These are phyloP conservation scores for Acropora tenuis DNA, from an alignment of 64 coral and sea anemone species.

Conservation along the genomic window DNA sequence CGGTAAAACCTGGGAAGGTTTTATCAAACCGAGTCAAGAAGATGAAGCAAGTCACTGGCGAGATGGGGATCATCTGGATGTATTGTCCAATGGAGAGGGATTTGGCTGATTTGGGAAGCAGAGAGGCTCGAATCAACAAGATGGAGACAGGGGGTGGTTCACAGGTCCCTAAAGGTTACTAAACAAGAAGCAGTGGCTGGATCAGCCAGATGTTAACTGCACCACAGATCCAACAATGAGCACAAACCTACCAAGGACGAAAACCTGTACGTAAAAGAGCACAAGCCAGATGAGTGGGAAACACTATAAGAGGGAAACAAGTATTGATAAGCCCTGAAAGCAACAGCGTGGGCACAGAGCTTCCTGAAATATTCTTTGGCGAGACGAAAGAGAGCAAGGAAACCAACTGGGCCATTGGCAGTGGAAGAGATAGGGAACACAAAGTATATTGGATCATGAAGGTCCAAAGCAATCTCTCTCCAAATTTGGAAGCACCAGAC, in stretches of 20 bases:
- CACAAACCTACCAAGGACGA: conserved; percentile 1
- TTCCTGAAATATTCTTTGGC: conserved; percentile 8
- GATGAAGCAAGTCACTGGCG: conserved; percentile 29
- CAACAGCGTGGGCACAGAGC: conserved; percentile 36
- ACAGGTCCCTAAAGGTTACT: conserved; percentile 50
- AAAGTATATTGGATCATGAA: conserved; percentile 34
- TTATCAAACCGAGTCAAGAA: conserved; percentile 59
- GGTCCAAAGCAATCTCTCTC: background rate
- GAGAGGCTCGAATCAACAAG: conserved; percentile 10
- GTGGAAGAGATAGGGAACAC: conserved; percentile 18
- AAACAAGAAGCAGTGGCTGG: conserved; percentile 32
- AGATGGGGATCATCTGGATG: background rate
- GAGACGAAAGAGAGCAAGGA: background rate
- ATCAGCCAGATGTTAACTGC: conserved; percentile 28
- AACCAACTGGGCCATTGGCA: conserved; percentile 9
- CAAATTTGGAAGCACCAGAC: conserved; percentile 18
- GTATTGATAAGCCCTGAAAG: conserved; percentile 38
- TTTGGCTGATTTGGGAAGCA: conserved; percentile 53
- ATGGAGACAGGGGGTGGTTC: too few relatives aligned
- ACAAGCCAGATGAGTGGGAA: conserved; percentile 59
- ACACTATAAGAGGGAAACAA: background rate
- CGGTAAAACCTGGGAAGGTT: conserved; percentile 51
- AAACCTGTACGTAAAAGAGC: background rate
- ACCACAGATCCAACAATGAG: conserved; percentile 7
- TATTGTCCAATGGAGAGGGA: conserved; percentile 38